Percentiles rank a stretch among this genome's conserved stretches.
Conservation (phyloP, 2,888 invertebrate species). For the Halictus quadricinctus region DNA sequence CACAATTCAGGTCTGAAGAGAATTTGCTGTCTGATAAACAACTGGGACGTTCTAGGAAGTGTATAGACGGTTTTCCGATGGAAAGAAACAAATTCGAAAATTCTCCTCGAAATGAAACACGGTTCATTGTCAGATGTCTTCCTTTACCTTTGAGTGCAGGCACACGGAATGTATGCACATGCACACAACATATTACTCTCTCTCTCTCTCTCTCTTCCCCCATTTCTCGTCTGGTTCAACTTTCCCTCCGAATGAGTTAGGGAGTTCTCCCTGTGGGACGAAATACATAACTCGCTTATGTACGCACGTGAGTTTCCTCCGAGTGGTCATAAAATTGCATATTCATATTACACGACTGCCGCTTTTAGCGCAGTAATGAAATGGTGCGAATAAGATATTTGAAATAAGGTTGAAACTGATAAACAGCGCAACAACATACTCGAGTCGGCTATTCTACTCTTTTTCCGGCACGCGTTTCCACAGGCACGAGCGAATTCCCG, state of each 20-base stretch:
- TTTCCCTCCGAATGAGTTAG: conserved; percentile 67
- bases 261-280: conserved; percentile 52
- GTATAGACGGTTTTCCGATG: background rate
- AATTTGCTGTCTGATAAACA: background rate
- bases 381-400: conserved; percentile 60
- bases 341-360: conserved; percentile 70
- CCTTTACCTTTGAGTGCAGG: background rate
- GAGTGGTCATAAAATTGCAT: conserved; percentile 72
- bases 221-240: conserved; percentile 45
- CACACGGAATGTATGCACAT: conserved; percentile 22
- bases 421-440: conserved; percentile 31
- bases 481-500: background rate
- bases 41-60: too few relatives aligned
- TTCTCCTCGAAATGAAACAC: conserved; percentile 58
- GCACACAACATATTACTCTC: conserved; percentile 25
- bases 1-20: too few relatives aligned
- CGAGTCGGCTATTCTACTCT: background rate
- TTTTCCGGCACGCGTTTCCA: background rate
- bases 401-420: conserved; percentile 49
- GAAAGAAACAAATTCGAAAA: conserved; percentile 63
- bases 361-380: conserved; percentile 64
- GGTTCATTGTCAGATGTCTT: conserved; percentile 16
- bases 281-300: conserved; percentile 67
- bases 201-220: background rate
- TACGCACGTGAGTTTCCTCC: conserved; percentile 67